Evolutionary conservation across 2,797 vertebrate species (phyloP).

Genomic region (Phoxinus dragarum): DNA sequence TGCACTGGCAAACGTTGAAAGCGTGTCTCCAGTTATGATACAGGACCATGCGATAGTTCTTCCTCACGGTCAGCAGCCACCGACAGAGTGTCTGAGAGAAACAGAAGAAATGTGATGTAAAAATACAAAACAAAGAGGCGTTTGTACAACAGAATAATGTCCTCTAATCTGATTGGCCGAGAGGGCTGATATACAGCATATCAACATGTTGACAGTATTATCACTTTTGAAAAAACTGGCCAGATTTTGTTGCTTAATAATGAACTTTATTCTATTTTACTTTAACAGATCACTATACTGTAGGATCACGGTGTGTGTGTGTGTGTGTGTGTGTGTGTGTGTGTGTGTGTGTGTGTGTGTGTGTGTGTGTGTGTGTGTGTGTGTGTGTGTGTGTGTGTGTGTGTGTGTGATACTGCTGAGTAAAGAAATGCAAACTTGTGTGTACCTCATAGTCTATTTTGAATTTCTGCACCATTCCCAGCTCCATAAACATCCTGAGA

Average conservation of each 20-base stretch:
- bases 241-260: neutral
- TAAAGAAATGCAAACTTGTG: neutral
- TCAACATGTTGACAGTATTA: neutral
- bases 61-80: conserved; percentile 97
- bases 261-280: neutral
- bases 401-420: neutral
- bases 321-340: too few relatives aligned
- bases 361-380: too few relatives aligned
- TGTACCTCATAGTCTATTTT: conserved; percentile 99
- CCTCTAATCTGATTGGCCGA: neutral
- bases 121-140: neutral
- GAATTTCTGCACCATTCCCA: conserved; percentile 99
- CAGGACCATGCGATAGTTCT: conserved; percentile 98
- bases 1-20: conserved; percentile 98
- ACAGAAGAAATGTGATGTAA: conserved; percentile 32
- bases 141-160: neutral
- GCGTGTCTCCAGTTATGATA: conserved; percentile 99
- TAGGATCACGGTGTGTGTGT: neutral
- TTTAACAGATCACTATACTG: neutral
- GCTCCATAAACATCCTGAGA: conserved; percentile 98
- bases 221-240: neutral
- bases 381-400: too few relatives aligned
- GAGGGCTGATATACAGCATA: neutral
- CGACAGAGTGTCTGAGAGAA: conserved; percentile 91
- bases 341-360: too few relatives aligned